A percentile compares a stretch with the other conserved stretches of the same genome.
Evolutionary conservation across 2,888 invertebrate species (phyloP).

Genomic region (Nomada hirtipes): DNA sequence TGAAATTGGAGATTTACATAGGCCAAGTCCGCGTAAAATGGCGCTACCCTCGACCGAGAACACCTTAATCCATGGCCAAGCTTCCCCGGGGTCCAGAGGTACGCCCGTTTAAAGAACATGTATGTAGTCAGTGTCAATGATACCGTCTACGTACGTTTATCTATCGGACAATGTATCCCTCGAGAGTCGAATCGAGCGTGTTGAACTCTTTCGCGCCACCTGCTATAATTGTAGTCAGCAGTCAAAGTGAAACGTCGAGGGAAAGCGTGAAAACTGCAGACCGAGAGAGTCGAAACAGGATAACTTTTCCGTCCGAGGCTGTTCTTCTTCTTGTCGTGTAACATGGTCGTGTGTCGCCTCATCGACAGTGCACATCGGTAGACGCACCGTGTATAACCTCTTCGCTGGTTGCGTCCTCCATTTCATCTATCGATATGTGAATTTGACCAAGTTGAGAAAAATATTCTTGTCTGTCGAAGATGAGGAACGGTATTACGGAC

Average conservation of each 20-base stretch:
- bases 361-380: constrained; percentile 65
- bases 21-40: constrained; percentile 76
- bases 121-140: constrained; percentile 67
- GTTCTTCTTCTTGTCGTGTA: constrained; percentile 56
- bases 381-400: constrained; percentile 65
- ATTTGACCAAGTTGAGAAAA: constrained; percentile 34
- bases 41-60: constrained; percentile 81
- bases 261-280: constrained; percentile 72
- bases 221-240: constrained; percentile 61
- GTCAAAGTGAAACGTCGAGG: constrained; percentile 70
- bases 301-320: constrained; percentile 58
- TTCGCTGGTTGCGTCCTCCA: constrained; percentile 30
- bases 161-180: constrained; percentile 51
- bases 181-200: constrained; percentile 56
- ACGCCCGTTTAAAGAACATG: constrained; percentile 67
- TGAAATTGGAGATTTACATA: constrained; percentile 61
- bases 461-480: constrained; percentile 47
- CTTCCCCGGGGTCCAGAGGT: constrained; percentile 70
- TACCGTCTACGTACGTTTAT: constrained; percentile 59
- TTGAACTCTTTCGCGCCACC: constrained; percentile 67
- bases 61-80: constrained; percentile 73
- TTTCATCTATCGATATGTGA: constrained; percentile 63
- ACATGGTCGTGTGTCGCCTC: constrained; percentile 67
- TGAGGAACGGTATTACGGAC: constrained; percentile 71
- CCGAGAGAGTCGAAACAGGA: constrained; percentile 50